phyloP scores from a whole-genome alignment of 2,888 invertebrate species.

The Harpalus rufipes region DNA sequence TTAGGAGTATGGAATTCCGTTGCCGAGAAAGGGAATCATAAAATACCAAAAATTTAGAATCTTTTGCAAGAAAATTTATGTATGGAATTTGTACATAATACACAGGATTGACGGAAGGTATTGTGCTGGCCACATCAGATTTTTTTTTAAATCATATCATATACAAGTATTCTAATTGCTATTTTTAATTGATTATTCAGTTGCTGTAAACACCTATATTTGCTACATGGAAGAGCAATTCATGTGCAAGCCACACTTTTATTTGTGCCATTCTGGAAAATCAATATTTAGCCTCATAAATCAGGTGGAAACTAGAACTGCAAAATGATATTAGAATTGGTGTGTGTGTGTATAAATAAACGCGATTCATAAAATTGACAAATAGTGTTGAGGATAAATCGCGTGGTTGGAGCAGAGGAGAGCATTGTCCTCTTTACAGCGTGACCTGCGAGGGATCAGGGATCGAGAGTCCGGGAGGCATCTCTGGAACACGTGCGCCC shows the following conservation, averaged over 20 bases:
- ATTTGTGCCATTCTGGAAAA: background rate
- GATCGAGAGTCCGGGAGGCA: background rate
- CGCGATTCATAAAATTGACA: constrained; percentile 5
- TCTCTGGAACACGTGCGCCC: background rate
- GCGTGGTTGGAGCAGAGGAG: background rate
- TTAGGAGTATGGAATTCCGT: too few relatives aligned
- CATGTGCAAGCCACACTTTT: background rate
- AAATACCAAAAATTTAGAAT: too few relatives aligned
- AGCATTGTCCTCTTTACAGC: background rate
- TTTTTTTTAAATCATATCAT: too few relatives aligned
- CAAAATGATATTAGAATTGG: background rate
- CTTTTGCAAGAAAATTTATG: too few relatives aligned
- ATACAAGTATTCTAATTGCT: too few relatives aligned
- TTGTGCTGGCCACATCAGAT: too few relatives aligned
- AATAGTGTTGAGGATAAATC: background rate
- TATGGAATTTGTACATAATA: too few relatives aligned
- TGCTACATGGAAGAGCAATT: background rate
- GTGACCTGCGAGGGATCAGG: background rate
- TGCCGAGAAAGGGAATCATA: too few relatives aligned
- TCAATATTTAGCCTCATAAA: background rate
- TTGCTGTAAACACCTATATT: background rate
- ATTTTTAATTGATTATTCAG: too few relatives aligned
- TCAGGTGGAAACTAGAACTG: constrained; percentile 1
- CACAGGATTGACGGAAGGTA: too few relatives aligned
- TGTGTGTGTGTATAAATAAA: background rate